Conservation (phyloP, 2,888 invertebrate species). For the Chirona hameri region DNA sequence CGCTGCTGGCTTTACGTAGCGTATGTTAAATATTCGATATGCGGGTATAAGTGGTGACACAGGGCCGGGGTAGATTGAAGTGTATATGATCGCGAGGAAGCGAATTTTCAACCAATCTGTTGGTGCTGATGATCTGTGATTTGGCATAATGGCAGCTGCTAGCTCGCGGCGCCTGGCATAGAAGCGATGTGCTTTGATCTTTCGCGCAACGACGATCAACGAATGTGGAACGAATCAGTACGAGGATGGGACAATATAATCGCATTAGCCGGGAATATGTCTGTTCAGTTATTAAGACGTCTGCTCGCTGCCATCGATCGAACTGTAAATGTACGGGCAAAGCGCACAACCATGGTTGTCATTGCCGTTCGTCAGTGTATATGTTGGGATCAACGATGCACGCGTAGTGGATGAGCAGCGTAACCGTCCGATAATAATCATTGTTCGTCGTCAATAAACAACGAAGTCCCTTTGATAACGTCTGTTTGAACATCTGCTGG, state of each 20-base stretch:
- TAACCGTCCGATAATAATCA: not conserved
- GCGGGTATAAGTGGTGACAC: not conserved
- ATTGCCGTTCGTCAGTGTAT: no score
- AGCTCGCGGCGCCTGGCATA: not conserved
- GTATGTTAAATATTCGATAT: not conserved
- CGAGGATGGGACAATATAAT: not conserved
- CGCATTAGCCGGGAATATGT: not conserved
- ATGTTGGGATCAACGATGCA: no score
- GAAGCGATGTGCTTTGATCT: not conserved
- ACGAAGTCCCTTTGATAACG: not conserved
- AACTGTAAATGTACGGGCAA: not conserved
- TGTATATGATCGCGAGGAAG: not conserved
- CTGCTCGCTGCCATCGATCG: not conserved
- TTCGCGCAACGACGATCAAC: not conserved
- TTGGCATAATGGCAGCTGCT: not conserved
- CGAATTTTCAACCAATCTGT: not conserved
- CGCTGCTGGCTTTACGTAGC: not conserved
- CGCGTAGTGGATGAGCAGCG: no score
- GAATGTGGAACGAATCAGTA: not conserved
- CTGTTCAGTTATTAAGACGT: not conserved
- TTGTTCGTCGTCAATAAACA: not conserved
- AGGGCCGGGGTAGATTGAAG: not conserved
- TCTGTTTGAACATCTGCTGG: not conserved
- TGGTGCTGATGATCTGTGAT: slow-evolving; percentile 4
- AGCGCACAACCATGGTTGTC: not conserved